Evolutionary conservation across 1,140 invertebrate genomes (phyloP).

Genomic region (Eurosta solidaginis): DNA sequence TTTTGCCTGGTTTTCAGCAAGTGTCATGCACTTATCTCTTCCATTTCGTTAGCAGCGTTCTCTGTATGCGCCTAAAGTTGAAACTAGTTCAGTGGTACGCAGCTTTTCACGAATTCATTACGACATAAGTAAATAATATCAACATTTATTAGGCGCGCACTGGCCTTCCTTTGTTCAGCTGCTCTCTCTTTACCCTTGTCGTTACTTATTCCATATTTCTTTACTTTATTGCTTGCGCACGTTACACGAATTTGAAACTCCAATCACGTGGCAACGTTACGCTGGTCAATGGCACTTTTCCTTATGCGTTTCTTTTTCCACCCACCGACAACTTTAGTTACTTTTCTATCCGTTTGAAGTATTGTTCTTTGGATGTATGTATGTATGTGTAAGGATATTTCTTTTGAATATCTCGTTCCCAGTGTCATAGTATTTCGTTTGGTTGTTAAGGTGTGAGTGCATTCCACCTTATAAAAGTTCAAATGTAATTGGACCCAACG

Average conservation of each 20-base stretch:
- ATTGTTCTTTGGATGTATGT: background rate
- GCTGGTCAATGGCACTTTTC: background rate
- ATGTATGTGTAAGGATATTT: background rate
- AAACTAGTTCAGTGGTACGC: background rate
- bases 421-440: background rate
- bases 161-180: background rate
- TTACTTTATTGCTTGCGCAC: background rate
- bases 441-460: slow-evolving; percentile 5
- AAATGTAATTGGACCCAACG: slow-evolving; percentile 20
- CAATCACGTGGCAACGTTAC: slow-evolving; percentile 24
- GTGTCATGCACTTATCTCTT: background rate
- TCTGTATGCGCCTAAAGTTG: background rate
- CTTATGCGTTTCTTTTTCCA: background rate
- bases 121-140: slow-evolving; percentile 21
- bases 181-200: background rate
- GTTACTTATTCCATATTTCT: background rate
- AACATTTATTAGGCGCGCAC: background rate
- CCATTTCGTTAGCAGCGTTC: no score
- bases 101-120: slow-evolving; percentile 10
- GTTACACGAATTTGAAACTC: slow-evolving; percentile 20
- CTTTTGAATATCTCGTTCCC: background rate
- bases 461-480: slow-evolving; percentile 27
- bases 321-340: background rate
- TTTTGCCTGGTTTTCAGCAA: background rate
- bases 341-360: background rate